These are phyloP conservation scores for Fratercula arctica DNA, from an alignment of 2,797 vertebrate species.

Conservation along the genomic window DNA sequence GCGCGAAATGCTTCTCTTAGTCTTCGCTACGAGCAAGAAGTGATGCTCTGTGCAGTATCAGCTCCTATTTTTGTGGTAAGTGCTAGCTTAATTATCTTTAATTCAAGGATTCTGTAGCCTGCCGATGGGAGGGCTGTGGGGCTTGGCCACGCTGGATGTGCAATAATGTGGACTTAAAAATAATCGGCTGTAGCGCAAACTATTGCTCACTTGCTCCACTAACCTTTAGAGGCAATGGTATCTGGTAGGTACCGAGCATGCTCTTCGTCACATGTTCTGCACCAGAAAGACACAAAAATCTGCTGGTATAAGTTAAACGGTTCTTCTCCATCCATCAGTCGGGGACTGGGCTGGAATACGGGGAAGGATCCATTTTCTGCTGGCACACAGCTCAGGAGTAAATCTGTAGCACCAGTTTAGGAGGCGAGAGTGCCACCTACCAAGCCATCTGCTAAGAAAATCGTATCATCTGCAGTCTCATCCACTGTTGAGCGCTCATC, in stretches of 20 bases:
- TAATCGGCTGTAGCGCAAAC: background rate
- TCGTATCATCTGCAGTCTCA: slow-evolving; percentile 18
- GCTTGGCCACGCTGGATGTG: background rate
- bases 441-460: slow-evolving; percentile 56
- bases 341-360: background rate
- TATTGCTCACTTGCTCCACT: background rate
- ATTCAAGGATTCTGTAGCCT: background rate
- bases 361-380: background rate
- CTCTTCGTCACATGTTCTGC: background rate
- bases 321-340: background rate
- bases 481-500: slow-evolving; percentile 3
- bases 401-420: slow-evolving; percentile 18
- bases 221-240: background rate
- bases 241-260: background rate
- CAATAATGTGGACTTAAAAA: background rate
- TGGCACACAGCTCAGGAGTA: background rate
- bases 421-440: slow-evolving; percentile 44
- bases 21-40: background rate
- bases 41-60: background rate
- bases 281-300: background rate
- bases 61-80: background rate
- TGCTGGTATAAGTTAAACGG: background rate
- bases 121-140: background rate
- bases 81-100: background rate
- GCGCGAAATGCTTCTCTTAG: background rate